Evolutionary conservation across 2,797 vertebrate genomes (phyloP).

Genomic region (Mormyrus hasselquistii): DNA sequence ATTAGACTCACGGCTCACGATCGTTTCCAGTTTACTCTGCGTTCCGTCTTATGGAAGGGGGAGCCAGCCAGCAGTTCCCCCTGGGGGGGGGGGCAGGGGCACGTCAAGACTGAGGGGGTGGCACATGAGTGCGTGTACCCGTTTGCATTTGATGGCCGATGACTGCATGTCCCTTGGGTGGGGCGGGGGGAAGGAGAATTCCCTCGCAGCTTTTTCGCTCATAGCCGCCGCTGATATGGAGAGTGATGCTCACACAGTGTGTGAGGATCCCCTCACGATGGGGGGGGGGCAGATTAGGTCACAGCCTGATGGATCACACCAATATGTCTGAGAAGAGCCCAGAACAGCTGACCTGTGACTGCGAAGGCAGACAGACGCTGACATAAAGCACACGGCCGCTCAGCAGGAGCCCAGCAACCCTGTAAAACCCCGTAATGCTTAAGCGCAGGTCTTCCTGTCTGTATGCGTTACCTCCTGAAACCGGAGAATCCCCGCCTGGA

Average conservation of each 20-base stretch:
- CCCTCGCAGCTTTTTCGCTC: background rate
- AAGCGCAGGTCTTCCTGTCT: background rate
- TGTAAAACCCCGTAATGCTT: background rate
- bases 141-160: background rate
- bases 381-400: background rate
- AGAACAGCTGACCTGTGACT: slow-evolving; percentile 1
- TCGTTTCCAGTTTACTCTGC: slow-evolving; percentile 12
- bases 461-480: background rate
- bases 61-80: background rate
- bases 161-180: background rate
- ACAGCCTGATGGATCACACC: background rate
- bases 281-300: background rate
- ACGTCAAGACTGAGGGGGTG: background rate
- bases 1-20: slow-evolving; percentile 3
- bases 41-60: background rate
- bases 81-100: background rate
- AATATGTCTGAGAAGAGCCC: slow-evolving; percentile 22
- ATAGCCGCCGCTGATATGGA: background rate
- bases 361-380: background rate
- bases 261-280: background rate
- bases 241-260: background rate
- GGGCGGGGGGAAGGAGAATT: background rate
- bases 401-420: background rate
- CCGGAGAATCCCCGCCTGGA: background rate
- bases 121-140: background rate